phyloP scores from a whole-genome alignment of 2,888 invertebrate species.

The Acleris cristana region DNA sequence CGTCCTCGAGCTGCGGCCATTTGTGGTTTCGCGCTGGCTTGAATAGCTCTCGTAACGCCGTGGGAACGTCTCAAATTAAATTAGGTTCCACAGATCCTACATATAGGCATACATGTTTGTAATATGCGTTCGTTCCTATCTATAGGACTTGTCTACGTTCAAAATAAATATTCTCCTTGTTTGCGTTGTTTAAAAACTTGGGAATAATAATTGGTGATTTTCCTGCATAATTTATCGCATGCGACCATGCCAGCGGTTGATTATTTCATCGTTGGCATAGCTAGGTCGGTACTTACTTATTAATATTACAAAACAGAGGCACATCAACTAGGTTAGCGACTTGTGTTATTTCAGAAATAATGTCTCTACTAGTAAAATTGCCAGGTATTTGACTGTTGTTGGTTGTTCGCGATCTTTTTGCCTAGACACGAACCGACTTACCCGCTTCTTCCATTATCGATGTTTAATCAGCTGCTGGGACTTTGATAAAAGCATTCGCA shows the following conservation, averaged over 20 bases:
- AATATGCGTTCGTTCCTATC: neutral
- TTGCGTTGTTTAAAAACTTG: neutral
- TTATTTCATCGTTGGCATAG: neutral
- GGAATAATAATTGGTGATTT: constrained; percentile 17
- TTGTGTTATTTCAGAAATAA: neutral
- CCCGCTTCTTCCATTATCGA: constrained; percentile 14
- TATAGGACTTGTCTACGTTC: neutral
- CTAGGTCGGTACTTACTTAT: neutral
- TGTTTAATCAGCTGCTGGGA: constrained; percentile 32
- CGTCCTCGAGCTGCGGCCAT: constrained; percentile 52
- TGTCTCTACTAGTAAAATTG: neutral
- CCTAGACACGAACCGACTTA: constrained; percentile 9
- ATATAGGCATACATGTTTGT: neutral
- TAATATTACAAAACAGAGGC: neutral
- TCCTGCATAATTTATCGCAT: constrained; percentile 20
- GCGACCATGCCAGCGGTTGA: neutral
- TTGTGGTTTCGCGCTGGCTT: constrained; percentile 53
- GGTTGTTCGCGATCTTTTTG: constrained; percentile 2
- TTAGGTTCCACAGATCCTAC: constrained; percentile 14
- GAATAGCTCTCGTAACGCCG: constrained; percentile 54
- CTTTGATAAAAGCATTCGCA: constrained; percentile 28
- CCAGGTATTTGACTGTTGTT: neutral
- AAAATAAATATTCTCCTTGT: neutral
- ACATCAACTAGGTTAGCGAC: neutral
- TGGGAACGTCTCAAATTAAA: constrained; percentile 53